A percentile compares a stretch with the other conserved stretches of the same genome.
These are phyloP conservation scores for Lineus longissimus DNA, from an alignment of 1,140 invertebrate genomes.

Conservation along the genomic window DNA sequence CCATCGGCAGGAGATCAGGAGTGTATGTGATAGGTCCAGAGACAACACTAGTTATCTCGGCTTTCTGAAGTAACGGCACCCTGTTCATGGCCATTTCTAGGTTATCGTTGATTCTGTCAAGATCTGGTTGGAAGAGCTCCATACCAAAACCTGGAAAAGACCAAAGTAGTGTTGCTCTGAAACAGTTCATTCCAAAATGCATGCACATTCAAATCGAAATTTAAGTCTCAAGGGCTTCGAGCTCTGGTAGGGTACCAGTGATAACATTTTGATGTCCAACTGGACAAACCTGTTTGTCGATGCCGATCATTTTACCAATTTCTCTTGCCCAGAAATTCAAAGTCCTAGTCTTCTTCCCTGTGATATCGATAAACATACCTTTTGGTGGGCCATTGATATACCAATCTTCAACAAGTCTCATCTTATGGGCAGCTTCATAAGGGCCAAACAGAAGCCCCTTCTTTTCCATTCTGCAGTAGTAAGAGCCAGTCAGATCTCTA, in stretches of 20 bases:
- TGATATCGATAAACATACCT: too few species aligned
- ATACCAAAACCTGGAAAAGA: slow-evolving; percentile 47
- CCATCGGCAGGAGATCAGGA: slow-evolving; percentile 46
- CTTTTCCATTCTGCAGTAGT: slow-evolving; percentile 52
- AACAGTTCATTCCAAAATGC: too few species aligned
- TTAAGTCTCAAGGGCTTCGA: too few species aligned
- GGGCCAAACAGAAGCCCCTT: slow-evolving; percentile 53
- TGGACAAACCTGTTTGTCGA: not conserved
- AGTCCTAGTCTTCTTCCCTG: too few species aligned
- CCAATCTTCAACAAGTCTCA: slow-evolving; percentile 53
- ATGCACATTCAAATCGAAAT: too few species aligned
- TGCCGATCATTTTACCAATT: not conserved
- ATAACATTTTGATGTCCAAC: too few species aligned
- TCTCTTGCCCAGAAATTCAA: not conserved
- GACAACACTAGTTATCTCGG: slow-evolving; percentile 45
- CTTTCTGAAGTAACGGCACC: slow-evolving; percentile 39
- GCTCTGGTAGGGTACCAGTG: too few species aligned
- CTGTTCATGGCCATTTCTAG: slow-evolving; percentile 49
- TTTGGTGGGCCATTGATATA: slow-evolving; percentile 43
- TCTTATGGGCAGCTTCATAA: slow-evolving; percentile 48
- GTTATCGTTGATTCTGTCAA: slow-evolving; percentile 44
- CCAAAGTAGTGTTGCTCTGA: not conserved
- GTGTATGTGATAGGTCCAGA: slow-evolving; percentile 54
- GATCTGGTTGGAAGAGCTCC: slow-evolving; percentile 50
- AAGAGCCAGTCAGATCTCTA: slow-evolving; percentile 55